phyloP scores from a whole-genome alignment of 2,888 invertebrate species.

The Venustoraphidia nigricollis region DNA sequence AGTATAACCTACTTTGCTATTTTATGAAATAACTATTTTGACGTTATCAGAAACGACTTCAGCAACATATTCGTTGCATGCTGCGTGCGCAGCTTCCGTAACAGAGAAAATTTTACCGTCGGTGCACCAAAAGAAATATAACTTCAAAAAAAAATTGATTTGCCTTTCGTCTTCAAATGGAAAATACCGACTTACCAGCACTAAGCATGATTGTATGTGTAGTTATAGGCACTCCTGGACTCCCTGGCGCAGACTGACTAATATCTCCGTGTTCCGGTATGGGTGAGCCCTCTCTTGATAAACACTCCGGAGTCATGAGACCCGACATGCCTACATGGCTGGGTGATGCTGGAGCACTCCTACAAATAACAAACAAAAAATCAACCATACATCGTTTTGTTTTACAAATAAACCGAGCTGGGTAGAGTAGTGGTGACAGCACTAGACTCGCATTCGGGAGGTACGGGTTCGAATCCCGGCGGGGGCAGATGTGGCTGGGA shows the following conservation, averaged over 20 bases:
- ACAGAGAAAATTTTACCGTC: too few relatives aligned
- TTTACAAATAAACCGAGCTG: too few relatives aligned
- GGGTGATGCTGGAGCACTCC: conserved; percentile 89
- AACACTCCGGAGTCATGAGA: conserved; percentile 61
- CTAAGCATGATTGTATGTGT: conserved; percentile 3
- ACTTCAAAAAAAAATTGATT: background rate
- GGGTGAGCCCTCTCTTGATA: conserved; percentile 87
- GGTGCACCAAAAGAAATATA: too few relatives aligned
- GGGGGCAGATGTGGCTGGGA: too few relatives aligned
- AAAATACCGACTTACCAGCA: background rate
- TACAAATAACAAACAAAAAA: conserved; percentile 22
- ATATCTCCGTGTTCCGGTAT: conserved; percentile 51
- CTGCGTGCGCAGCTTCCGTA: too few relatives aligned
- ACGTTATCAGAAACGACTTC: too few relatives aligned
- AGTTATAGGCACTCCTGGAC: conserved; percentile 17
- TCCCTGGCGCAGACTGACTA: conserved; percentile 23
- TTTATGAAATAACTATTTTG: too few relatives aligned
- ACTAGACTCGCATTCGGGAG: too few relatives aligned
- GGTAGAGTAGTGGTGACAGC: too few relatives aligned
- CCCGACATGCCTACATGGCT: conserved; percentile 80
- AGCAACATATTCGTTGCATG: too few relatives aligned
- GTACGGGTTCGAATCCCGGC: too few relatives aligned
- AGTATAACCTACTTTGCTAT: too few relatives aligned
- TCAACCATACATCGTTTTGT: background rate
- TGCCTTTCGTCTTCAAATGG: background rate